These are phyloP conservation scores for Dichetophora obliterata DNA, from an alignment of 2,888 invertebrate species.

Conservation along the genomic window DNA sequence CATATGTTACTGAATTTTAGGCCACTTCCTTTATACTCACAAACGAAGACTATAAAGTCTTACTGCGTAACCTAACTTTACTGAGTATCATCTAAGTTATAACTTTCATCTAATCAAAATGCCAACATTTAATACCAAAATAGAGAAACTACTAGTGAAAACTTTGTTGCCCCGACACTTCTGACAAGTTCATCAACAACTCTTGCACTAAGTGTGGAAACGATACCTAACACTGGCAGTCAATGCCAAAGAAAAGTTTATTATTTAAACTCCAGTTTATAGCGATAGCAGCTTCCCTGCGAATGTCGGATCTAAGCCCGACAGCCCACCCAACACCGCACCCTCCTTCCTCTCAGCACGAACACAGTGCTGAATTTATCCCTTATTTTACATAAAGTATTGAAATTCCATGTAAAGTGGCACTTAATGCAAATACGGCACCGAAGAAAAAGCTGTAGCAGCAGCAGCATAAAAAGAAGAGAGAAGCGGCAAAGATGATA, in stretches of 20 bases:
- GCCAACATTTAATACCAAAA: neutral
- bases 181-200: constrained; percentile 18
- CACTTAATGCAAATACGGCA: constrained; percentile 64
- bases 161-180: constrained; percentile 32
- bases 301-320: neutral
- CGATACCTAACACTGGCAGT: constrained; percentile 9
- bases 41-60: neutral
- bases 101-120: neutral
- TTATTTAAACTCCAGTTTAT: constrained; percentile 37
- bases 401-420: constrained; percentile 66
- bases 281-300: neutral
- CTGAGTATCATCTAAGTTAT: neutral
- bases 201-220: constrained; percentile 5
- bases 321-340: neutral
- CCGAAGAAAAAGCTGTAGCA: constrained; percentile 4
- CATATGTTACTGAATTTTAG: neutral
- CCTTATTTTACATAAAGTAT: constrained; percentile 65
- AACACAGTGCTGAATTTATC: constrained; percentile 40
- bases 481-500: neutral
- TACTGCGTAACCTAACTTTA: neutral
- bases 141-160: neutral
- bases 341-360: neutral
- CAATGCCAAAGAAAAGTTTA: constrained; percentile 35
- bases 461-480: neutral
- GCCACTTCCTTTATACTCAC: neutral